Evolutionary conservation across 1,140 invertebrate species (phyloP).

Genomic region (Amphibalanus amphitrite): DNA sequence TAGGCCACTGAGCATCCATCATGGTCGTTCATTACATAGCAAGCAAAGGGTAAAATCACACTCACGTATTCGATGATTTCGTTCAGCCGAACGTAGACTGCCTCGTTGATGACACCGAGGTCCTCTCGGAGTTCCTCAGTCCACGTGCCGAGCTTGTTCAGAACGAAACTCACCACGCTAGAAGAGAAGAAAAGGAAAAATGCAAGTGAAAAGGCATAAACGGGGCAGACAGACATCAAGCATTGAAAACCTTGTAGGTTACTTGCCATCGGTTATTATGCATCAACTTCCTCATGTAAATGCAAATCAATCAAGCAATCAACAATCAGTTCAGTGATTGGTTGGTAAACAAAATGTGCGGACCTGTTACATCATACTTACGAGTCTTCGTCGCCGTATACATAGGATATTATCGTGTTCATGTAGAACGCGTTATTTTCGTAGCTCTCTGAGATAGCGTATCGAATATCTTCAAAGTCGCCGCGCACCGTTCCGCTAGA

Average conservation of each 20-base stretch:
- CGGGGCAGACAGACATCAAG: too few species aligned
- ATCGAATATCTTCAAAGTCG: not conserved
- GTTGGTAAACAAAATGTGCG: too few species aligned
- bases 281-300: too few species aligned
- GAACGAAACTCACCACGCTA: not conserved
- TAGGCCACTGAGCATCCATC: too few species aligned
- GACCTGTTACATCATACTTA: too few species aligned
- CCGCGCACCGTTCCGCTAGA: not conserved
- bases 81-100: not conserved
- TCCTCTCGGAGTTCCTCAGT: not conserved
- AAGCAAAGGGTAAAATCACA: too few species aligned
- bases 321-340: too few species aligned
- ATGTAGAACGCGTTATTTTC: not conserved
- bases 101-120: not conserved
- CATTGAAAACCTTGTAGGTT: too few species aligned
- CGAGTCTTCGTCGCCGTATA: not conserved
- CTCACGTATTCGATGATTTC: not conserved
- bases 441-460: not conserved
- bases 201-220: too few species aligned
- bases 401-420: not conserved
- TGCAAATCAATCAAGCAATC: too few species aligned
- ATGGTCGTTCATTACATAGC: too few species aligned
- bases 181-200: not conserved
- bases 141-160: not conserved
- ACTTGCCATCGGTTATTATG: too few species aligned